Percentiles rank a stretch among this genome's conserved stretches.
Conservation (phyloP, 1,140 invertebrate species). For the Gryon sp. region DNA sequence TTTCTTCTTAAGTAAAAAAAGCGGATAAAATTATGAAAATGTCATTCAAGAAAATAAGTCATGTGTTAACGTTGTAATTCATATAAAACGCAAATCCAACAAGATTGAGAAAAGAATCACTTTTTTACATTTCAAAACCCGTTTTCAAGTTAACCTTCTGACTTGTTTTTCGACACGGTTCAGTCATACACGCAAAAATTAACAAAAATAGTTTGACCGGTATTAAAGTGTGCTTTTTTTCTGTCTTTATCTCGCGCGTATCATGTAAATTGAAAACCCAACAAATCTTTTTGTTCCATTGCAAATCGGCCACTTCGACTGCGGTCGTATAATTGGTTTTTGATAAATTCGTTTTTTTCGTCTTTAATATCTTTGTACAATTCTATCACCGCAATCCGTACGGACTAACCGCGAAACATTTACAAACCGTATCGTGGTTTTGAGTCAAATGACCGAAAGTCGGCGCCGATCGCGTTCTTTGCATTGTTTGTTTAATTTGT, state of each 20-base stretch:
- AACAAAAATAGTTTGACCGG: constrained; percentile 33
- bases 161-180: constrained; percentile 37
- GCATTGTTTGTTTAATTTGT: constrained; percentile 10
- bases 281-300: too few species aligned
- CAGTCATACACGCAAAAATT: too few species aligned
- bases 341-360: constrained; percentile 37
- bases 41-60: too few species aligned
- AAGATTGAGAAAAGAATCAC: constrained; percentile 32
- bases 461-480: too few species aligned
- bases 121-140: constrained; percentile 42
- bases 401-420: constrained; percentile 57
- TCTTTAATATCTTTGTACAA: constrained; percentile 5
- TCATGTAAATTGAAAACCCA: constrained; percentile 44
- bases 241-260: background rate
- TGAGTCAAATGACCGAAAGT: too few species aligned
- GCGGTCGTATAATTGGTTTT: constrained; percentile 27
- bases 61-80: too few species aligned
- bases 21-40: too few species aligned
- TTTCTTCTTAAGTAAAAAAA: too few species aligned
- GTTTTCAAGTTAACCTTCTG: constrained; percentile 46
- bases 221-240: constrained; percentile 3
- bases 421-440: constrained; percentile 26
- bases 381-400: constrained; percentile 7
- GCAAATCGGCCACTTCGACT: constrained; percentile 1
- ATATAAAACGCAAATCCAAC: background rate